These are phyloP conservation scores for Drosophila paulistorum DNA, from an alignment of 1,140 invertebrate species.

Conservation along the genomic window DNA sequence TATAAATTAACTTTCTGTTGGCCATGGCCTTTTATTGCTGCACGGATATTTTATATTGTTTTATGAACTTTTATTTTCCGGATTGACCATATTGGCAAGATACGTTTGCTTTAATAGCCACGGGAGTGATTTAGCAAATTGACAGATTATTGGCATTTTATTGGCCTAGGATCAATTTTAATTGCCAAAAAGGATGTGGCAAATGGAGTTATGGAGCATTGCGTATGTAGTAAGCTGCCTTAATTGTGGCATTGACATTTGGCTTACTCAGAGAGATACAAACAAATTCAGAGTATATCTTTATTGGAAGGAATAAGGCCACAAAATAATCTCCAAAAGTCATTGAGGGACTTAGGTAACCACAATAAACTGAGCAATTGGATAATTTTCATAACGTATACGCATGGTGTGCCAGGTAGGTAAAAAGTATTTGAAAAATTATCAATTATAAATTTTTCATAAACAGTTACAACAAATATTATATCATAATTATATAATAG, in stretches of 20 bases:
- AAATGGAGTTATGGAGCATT: background rate
- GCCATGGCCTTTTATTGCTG: conserved; percentile 43
- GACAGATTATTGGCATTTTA: conserved; percentile 74
- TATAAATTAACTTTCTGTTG: conserved; percentile 73
- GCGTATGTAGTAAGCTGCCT: conserved; percentile 8
- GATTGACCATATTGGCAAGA: conserved; percentile 32
- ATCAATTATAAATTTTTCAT: too few species aligned
- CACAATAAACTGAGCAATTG: too few species aligned
- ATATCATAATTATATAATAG: too few species aligned
- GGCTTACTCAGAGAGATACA: background rate
- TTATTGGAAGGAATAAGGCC: too few species aligned
- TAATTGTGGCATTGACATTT: conserved; percentile 12
- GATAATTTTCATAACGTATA: too few species aligned
- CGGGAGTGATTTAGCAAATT: conserved; percentile 76
- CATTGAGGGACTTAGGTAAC: too few species aligned
- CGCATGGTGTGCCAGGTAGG: too few species aligned
- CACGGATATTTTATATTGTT: conserved; percentile 70
- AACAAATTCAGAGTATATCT: background rate
- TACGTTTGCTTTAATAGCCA: conserved; percentile 42
- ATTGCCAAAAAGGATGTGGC: conserved; percentile 24
- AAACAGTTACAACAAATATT: too few species aligned
- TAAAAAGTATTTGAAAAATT: too few species aligned
- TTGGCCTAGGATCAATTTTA: conserved; percentile 50
- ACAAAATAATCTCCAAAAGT: too few species aligned
- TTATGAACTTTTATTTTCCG: conserved; percentile 59